phyloP scores from a whole-genome alignment of 2,113 vertebrate species.

The Bubo scandiacus region DNA sequence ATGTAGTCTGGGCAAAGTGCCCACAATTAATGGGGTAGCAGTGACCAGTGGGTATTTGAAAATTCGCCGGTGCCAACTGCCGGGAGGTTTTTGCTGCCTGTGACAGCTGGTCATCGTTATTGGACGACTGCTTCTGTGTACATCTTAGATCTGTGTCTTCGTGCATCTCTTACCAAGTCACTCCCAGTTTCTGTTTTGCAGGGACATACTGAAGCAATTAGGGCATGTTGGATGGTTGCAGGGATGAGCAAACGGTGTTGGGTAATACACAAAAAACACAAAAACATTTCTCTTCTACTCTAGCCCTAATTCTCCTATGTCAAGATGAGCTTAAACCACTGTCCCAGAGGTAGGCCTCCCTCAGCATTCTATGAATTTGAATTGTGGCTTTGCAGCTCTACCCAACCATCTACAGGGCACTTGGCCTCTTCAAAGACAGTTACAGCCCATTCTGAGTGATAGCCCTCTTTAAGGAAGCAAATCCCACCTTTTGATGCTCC shows the following conservation, averaged over 20 bases:
- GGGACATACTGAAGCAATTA: constrained; percentile 52
- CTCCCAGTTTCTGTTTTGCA: constrained; percentile 49
- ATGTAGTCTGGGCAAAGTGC: constrained; percentile 62
- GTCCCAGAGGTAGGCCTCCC: background rate
- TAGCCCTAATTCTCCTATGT: background rate
- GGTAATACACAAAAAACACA: background rate
- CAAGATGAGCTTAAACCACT: background rate
- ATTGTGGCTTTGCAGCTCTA: background rate
- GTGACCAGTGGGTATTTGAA: constrained; percentile 66
- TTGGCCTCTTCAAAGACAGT: background rate
- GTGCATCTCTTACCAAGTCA: constrained; percentile 23
- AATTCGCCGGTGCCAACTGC: constrained; percentile 62
- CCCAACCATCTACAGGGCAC: background rate
- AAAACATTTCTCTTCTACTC: background rate
- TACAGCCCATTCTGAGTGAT: background rate
- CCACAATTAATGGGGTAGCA: constrained; percentile 65
- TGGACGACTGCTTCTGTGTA: constrained; percentile 55
- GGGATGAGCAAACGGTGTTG: background rate
- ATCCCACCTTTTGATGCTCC: background rate
- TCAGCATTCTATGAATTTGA: background rate
- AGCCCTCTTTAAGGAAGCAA: background rate
- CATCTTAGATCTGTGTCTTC: constrained; percentile 65
- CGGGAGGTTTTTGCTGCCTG: constrained; percentile 63
- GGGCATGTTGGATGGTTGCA: background rate
- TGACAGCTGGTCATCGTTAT: constrained; percentile 71